Evolutionary conservation across 2,797 vertebrate genomes (phyloP).

Genomic region (Anolis apletophallus): DNA sequence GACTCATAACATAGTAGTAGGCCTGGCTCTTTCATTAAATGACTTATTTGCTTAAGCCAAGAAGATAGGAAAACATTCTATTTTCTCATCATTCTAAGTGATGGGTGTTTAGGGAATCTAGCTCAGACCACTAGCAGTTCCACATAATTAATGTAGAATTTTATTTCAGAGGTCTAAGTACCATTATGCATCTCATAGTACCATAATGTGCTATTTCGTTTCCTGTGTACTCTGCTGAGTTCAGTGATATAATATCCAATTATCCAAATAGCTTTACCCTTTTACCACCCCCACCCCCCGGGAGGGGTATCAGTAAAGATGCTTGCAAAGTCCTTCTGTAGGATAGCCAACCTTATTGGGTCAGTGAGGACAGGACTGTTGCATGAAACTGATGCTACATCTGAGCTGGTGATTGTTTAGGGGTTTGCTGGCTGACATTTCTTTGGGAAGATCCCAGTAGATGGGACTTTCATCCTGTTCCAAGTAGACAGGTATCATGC

Average conservation of each 20-base stretch:
- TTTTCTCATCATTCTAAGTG: conserved; percentile 28
- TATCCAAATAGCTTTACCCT: background rate
- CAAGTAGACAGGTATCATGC: too few relatives aligned
- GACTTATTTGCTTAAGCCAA: background rate
- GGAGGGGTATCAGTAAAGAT: background rate
- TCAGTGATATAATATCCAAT: conserved; percentile 1
- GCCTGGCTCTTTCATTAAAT: background rate
- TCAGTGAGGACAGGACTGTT: background rate
- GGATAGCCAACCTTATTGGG: background rate
- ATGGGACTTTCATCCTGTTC: background rate
- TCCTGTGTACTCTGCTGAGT: background rate
- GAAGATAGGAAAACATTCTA: background rate
- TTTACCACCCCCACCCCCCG: too few relatives aligned
- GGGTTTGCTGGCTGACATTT: background rate
- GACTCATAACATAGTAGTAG: conserved; percentile 3
- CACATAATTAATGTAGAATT: background rate
- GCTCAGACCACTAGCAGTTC: conserved; percentile 4
- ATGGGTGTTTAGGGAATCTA: conserved; percentile 33
- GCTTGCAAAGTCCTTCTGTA: background rate
- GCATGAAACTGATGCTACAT: background rate
- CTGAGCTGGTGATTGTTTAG: too few relatives aligned
- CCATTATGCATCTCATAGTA: background rate
- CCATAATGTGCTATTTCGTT: conserved; percentile 19
- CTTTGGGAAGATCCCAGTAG: background rate
- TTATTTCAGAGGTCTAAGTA: background rate